Evolutionary conservation across 2,113 vertebrate genomes (phyloP), one percentile per base, ranked within the genome.

Genomic region (Thoracochromis brauschi): DNA sequence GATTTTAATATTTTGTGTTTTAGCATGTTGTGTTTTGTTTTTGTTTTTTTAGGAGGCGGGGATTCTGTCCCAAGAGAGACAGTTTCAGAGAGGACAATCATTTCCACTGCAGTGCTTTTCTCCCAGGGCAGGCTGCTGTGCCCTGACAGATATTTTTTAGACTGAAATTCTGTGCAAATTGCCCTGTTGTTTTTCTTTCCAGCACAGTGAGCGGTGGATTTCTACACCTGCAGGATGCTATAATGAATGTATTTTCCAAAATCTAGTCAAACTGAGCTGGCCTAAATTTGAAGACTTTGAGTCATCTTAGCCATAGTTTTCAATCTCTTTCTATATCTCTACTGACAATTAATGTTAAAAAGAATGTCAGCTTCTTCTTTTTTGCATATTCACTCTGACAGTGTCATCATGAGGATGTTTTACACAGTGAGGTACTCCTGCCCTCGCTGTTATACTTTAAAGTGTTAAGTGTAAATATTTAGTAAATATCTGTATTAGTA

Each of bases 121-220:
- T 87, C 88, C 55, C 80, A 42, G 54, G 71, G 85, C 57, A 47
- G 53, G 78, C 57, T 82, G 91, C 82, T 89, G 73, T 80, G 47
- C 81, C 49, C 45, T 73, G 40, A 84, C 73, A 82, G 42, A 42
- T 26, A 81, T 78, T 51, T 51, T 71, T 58, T 60, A 60, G 45
- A 55, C 63, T 42, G 11, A 90, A 87, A 71, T 53, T 81, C 73
- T 31, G 14, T 87, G 65, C 51, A 90, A 89, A 92, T 83, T 29
- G 65, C 65, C 24, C 65, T 71, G 63, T 91, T 91, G 55, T 80
- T 87, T 35, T 54, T 80, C 47, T 85, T 88, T 89, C 71, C 55
- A 86, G 84, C 38, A 89, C 84, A 83, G 71, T 85, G 80, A 90
- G 65, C 51, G 26, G 80, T 63, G 80, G 57, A 42, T 51, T 31